Conservation (phyloP, 2,888 invertebrate genomes). For the Athrips mouffetella region DNA sequence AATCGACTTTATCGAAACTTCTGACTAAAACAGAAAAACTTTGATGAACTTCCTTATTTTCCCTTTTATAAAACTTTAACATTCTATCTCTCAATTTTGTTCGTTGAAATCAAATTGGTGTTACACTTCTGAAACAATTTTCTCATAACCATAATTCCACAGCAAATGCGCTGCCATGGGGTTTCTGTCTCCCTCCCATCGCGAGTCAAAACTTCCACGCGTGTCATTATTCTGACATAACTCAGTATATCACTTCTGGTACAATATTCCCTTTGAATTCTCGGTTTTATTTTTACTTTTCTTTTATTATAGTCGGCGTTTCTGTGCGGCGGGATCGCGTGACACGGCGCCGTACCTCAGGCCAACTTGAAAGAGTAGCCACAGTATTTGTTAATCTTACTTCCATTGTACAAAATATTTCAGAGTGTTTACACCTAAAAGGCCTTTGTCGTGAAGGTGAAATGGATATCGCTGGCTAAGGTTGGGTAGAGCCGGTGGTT, state of each 20-base stretch:
- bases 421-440: conserved; percentile 36
- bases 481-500: not conserved
- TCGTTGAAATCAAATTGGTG: too few species aligned
- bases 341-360: conserved; percentile 56
- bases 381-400: conserved; percentile 68
- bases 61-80: too few species aligned
- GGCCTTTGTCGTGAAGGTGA: conserved; percentile 23
- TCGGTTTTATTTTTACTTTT: conserved; percentile 12
- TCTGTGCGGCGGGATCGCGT: conserved; percentile 49
- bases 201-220: conserved; percentile 1
- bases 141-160: not conserved
- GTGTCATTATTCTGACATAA: conserved; percentile 2
- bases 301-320: conserved; percentile 8
- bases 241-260: conserved; percentile 4
- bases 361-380: conserved; percentile 58
- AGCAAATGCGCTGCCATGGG: not conserved
- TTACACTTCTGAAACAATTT: not conserved
- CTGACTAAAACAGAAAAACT: too few species aligned
- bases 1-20: too few species aligned
- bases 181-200: not conserved
- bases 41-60: too few species aligned
- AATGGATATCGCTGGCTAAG: not conserved
- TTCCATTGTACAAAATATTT: conserved; percentile 66
- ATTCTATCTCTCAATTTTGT: too few species aligned
- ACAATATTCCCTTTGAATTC: conserved; percentile 4